Evolutionary conservation across 35 echinoderm and acorn worm genomes (phyloP), one percentile per base, ranked within the genome.

Genomic region (Ptychodera flava): DNA sequence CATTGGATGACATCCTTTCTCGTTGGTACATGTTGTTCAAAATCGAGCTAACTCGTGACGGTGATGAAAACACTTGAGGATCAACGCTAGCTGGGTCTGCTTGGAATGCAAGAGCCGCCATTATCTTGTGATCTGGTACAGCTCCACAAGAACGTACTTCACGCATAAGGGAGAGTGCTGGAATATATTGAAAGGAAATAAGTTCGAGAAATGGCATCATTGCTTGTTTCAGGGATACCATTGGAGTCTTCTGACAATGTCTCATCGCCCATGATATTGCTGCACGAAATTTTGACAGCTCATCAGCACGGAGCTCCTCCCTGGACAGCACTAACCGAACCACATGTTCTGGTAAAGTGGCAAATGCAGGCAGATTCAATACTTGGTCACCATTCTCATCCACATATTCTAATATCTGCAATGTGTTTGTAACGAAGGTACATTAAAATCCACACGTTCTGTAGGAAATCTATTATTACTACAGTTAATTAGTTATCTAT

Each of bases 81-180:
- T 94, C 92, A n/a, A 99, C 76, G 37, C 96, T 94, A 27, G 87
- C 36, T 1, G 96, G 96, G 86, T 99, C 96, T 28, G 96, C 96
- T 80, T 99, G 96, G 80, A 88, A 99, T 0, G 96, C 96, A 31
- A 99, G 89, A 2, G 96, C 96, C 33, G 93, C 94, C 96, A 99
- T 92, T 31, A 99, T 99, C 77, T 94, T 92, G 1, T 94, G 90
- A 82, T 99, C 96, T 2, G 96, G 93, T 28, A 99, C 91, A 16
- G 86, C 82, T 27, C 86, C 89, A 32, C 90, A 83, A 22, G 90
- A 86, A n/a, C 86, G 80, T 28, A 99, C 96, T 28, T 88, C 86
- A 82, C 92, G 90, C 96, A 99, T 99, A 0, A 99, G 88, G 0
- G 90, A 80, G 22, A 90, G 85, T 29, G 96, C 93, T 16, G 96